Percentiles rank a stretch among this genome's conserved stretches.
phyloP scores from a whole-genome alignment of 2,113 vertebrate genomes.

The Xerus inauris region DNA sequence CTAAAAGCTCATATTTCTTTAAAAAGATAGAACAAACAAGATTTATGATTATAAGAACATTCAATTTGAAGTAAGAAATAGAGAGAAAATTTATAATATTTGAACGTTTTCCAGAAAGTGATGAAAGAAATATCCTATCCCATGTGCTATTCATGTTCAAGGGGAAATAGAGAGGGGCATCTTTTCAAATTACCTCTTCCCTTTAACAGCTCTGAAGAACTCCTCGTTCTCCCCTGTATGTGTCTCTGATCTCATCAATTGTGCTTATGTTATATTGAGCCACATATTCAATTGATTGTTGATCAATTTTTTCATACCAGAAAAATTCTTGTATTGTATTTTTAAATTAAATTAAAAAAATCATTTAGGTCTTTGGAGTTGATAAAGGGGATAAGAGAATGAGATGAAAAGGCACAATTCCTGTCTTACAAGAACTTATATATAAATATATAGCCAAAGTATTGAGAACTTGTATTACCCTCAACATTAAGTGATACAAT shows the following conservation, averaged over 20 bases:
- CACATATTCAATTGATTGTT: not conserved
- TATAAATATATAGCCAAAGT: not conserved
- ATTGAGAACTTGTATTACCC: not conserved
- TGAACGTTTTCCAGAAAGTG: constrained; percentile 23
- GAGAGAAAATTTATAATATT: constrained; percentile 50
- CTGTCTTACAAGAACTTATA: not conserved
- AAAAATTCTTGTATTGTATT: not conserved
- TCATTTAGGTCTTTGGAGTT: not conserved
- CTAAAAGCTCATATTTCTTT: constrained; percentile 61
- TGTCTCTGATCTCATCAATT: not conserved
- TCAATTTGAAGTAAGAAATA: constrained; percentile 18
- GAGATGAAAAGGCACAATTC: not conserved
- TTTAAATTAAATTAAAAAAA: constrained; percentile 44
- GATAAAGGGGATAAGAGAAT: not conserved
- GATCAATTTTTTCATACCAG: not conserved
- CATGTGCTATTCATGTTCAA: not conserved
- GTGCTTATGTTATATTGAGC: not conserved
- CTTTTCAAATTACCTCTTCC: not conserved
- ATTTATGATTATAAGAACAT: constrained; percentile 56
- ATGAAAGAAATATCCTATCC: not conserved
- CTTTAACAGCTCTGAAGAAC: not conserved
- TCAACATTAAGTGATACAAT: not conserved
- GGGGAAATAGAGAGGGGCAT: not conserved
- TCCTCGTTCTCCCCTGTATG: not conserved
- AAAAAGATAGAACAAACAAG: constrained; percentile 58